These are phyloP conservation scores for Atractosteus spatula DNA, from an alignment of 2,113 vertebrate species.

Conservation along the genomic window DNA sequence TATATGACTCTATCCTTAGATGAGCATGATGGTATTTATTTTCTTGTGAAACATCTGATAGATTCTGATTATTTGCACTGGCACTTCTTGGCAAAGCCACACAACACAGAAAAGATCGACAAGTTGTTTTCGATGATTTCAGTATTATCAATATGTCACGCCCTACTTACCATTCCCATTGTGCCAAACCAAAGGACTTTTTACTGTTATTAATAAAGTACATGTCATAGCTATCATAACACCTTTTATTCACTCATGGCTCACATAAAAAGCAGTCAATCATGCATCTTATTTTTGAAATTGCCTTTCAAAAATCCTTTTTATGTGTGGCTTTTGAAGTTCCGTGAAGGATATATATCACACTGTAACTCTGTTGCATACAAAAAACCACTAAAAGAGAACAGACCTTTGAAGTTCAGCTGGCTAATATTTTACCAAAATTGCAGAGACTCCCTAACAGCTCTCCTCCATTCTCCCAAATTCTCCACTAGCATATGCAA, in stretches of 20 bases:
- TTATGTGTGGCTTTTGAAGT: conserved; percentile 9
- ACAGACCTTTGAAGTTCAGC: not conserved
- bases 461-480: not conserved
- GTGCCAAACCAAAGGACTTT: not conserved
- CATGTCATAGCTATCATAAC: conserved; percentile 13
- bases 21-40: too few relatives aligned
- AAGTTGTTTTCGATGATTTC: not conserved
- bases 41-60: too few relatives aligned
- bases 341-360: not conserved
- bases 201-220: conserved; percentile 8
- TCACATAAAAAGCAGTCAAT: conserved; percentile 4
- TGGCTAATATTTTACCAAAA: not conserved
- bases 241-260: conserved; percentile 6
- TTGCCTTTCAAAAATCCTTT: conserved; percentile 15
- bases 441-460: not conserved
- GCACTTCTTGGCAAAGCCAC: too few relatives aligned
- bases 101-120: too few relatives aligned
- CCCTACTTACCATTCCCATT: not conserved
- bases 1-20: too few relatives aligned
- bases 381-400: not conserved
- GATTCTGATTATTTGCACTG: too few relatives aligned
- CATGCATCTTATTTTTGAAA: conserved; percentile 13
- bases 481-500: not conserved
- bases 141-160: too few relatives aligned
- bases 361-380: not conserved